These are phyloP conservation scores for Tineola bisselliella DNA, from an alignment of 2,888 invertebrate genomes.

Conservation along the genomic window DNA sequence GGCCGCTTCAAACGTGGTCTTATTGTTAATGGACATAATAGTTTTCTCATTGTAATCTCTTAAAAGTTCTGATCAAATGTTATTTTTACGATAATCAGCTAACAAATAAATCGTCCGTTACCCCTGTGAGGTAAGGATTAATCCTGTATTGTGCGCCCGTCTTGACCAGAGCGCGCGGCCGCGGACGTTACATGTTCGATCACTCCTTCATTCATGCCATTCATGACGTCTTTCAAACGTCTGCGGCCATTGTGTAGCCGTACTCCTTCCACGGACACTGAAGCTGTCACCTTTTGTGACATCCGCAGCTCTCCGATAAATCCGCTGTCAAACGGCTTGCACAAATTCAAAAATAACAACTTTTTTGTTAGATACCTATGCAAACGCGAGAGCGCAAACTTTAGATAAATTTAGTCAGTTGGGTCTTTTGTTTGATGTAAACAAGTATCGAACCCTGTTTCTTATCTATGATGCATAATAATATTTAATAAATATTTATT, in stretches of 20 bases:
- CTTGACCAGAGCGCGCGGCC: constrained; percentile 20
- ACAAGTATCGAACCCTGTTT: constrained; percentile 48
- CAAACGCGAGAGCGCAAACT: constrained; percentile 34
- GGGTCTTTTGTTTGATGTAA: constrained; percentile 59
- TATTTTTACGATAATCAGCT: constrained; percentile 1
- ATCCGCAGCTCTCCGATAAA: constrained; percentile 31
- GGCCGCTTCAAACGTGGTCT: neutral
- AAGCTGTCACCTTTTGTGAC: constrained; percentile 48
- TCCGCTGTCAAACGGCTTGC: constrained; percentile 65
- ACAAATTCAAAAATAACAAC: constrained; percentile 66
- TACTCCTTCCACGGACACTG: constrained; percentile 45
- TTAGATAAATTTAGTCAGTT: constrained; percentile 51
- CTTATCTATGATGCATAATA: constrained; percentile 36
- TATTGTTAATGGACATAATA: neutral
- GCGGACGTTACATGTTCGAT: constrained; percentile 37
- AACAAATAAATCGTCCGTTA: neutral
- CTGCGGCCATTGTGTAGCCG: constrained; percentile 18
- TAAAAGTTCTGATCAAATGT: neutral
- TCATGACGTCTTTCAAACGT: constrained; percentile 60
- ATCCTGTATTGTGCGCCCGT: constrained; percentile 26
- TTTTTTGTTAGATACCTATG: constrained; percentile 51
- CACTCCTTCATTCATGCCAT: constrained; percentile 61
- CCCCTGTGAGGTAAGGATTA: constrained; percentile 19
- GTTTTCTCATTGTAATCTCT: neutral
- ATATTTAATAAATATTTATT: constrained; percentile 31